Evolutionary conservation across 2,888 invertebrate species (phyloP).

Genomic region (Agelastica alni): DNA sequence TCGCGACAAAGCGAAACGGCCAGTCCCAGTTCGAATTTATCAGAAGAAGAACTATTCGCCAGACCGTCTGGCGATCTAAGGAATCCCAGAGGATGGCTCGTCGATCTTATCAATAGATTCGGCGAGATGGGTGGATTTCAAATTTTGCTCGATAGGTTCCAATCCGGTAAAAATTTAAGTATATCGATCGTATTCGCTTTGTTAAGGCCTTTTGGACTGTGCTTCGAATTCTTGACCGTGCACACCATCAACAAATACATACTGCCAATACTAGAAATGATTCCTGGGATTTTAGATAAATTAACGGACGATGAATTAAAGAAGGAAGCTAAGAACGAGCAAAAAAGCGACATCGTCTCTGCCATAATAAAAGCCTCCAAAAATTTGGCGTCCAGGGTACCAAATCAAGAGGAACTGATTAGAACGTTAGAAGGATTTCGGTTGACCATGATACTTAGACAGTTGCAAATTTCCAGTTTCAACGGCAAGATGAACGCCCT

Average conservation of each 20-base stretch:
- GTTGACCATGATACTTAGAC: constrained; percentile 88
- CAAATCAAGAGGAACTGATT: constrained; percentile 80
- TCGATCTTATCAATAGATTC: constrained; percentile 93
- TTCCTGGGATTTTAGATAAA: constrained; percentile 86
- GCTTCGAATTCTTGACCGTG: constrained; percentile 87
- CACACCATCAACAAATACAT: constrained; percentile 91
- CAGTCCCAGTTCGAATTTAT: constrained; percentile 63
- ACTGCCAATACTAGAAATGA: constrained; percentile 88
- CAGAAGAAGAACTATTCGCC: constrained; percentile 76
- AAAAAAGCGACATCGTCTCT: constrained; percentile 94
- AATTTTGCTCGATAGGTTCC: constrained; percentile 81
- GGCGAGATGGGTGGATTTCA: constrained; percentile 90
- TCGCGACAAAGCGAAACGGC: constrained; percentile 75
- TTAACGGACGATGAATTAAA: constrained; percentile 95
- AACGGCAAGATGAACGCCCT: constrained; percentile 99
- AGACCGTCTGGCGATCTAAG: constrained; percentile 78
- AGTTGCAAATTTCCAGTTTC: constrained; percentile 95
- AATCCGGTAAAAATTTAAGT: constrained; percentile 71
- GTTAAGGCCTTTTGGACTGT: constrained; percentile 88
- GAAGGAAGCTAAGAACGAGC: constrained; percentile 92
- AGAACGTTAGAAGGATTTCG: constrained; percentile 88
- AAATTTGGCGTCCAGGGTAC: constrained; percentile 82
- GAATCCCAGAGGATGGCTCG: constrained; percentile 91
- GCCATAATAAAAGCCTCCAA: constrained; percentile 92
- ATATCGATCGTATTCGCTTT: constrained; percentile 80